Percentiles rank a stretch among this genome's conserved stretches.
Evolutionary conservation across 2,797 vertebrate genomes (phyloP).

Genomic region (Cryptoprocta ferox): DNA sequence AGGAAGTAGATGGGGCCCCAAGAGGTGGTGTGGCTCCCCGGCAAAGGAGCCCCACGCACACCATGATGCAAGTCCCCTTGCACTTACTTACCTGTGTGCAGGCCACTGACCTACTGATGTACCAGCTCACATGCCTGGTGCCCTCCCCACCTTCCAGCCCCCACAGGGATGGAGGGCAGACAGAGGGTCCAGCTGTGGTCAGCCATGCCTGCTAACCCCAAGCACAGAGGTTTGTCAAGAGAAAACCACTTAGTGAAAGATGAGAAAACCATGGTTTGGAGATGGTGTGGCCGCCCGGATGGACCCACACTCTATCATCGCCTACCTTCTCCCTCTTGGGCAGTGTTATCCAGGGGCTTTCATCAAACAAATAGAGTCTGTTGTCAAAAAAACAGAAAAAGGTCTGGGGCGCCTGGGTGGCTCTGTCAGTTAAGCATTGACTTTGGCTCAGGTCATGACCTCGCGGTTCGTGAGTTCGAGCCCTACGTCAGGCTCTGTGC

Average conservation of each 20-base stretch:
- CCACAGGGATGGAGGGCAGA: rapidly evolving
- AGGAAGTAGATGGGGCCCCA: background rate
- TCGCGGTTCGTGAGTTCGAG: too few species aligned
- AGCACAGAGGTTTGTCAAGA: background rate
- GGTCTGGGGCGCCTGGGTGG: too few species aligned
- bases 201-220: background rate
- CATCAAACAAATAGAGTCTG: background rate
- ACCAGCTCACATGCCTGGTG: rapidly evolving
- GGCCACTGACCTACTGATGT: background rate
- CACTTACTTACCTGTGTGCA: background rate
- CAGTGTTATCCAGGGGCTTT: background rate
- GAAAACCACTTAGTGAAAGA: background rate
- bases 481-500: too few species aligned
- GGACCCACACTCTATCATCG: background rate
- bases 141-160: background rate
- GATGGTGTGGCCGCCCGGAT: rapidly evolving
- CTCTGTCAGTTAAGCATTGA: too few species aligned
- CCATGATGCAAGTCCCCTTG: rapidly evolving
- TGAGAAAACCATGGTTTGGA: background rate
- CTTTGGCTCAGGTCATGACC: too few species aligned
- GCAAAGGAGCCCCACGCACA: background rate
- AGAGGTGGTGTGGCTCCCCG: background rate
- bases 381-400: background rate
- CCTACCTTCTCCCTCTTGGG: background rate
- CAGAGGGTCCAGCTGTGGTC: background rate